Evolutionary conservation across 2,113 vertebrate genomes (phyloP).

Genomic region (Propithecus coquereli): DNA sequence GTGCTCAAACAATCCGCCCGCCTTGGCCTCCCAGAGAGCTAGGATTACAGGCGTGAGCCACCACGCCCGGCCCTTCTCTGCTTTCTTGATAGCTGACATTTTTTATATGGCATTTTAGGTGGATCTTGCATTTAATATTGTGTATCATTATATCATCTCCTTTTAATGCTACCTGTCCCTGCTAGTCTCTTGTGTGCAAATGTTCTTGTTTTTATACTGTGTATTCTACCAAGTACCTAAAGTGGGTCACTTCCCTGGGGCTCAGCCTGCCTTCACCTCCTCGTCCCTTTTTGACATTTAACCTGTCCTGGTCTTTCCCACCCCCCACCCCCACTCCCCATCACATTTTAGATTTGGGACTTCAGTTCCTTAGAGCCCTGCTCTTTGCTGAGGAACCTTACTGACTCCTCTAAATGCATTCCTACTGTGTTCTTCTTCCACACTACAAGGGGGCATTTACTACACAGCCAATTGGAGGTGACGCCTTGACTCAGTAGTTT

Average conservation of each 20-base stretch:
- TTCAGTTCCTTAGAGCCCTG: not conserved
- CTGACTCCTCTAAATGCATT: not conserved
- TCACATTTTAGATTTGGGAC: not conserved
- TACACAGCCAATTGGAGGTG: not conserved
- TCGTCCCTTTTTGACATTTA: not conserved
- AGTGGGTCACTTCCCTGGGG: not conserved
- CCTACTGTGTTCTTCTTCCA: not conserved
- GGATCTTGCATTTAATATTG: not conserved
- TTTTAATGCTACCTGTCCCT: not conserved
- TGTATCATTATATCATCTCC: no score
- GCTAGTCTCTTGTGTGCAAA: not conserved
- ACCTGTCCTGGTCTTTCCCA: not conserved
- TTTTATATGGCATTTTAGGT: not conserved
- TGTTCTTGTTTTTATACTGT: not conserved
- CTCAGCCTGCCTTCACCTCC: not conserved
- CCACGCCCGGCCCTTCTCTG: no score
- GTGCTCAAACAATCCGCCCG: no score
- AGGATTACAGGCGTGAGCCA: no score
- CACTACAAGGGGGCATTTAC: rapidly evolving
- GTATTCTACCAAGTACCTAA: not conserved
- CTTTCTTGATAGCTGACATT: not conserved
- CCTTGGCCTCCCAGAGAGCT: no score
- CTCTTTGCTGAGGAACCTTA: not conserved
- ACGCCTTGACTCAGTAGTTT: not conserved
- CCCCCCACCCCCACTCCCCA: rapidly evolving